Percentiles rank a stretch among this genome's conserved stretches.
These are phyloP conservation scores for Otus scops DNA, from an alignment of 2,797 vertebrate genomes.

Conservation along the genomic window DNA sequence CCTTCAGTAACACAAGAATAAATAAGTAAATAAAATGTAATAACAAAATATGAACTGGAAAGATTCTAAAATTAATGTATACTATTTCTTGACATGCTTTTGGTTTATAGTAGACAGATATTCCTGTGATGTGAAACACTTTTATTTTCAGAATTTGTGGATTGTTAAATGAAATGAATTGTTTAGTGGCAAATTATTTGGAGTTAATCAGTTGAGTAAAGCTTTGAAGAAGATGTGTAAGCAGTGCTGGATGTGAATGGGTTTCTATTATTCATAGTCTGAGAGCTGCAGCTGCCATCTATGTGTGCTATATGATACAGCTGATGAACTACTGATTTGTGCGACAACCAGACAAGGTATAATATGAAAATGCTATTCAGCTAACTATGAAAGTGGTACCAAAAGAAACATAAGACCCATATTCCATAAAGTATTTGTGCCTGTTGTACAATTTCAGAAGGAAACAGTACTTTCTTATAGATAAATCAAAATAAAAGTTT, in stretches of 20 bases:
- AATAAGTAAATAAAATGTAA: background rate
- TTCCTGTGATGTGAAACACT: background rate
- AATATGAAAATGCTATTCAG: background rate
- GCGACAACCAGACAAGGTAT: background rate
- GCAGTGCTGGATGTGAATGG: background rate
- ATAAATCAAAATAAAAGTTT: background rate
- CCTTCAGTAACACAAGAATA: background rate
- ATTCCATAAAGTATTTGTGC: background rate
- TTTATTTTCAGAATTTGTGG: background rate
- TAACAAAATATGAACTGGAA: background rate
- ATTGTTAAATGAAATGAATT: slow-evolving; percentile 6
- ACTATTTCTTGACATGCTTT: background rate
- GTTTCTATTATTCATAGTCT: background rate
- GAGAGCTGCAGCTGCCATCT: background rate
- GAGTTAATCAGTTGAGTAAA: slow-evolving; percentile 18
- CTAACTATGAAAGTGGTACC: background rate
- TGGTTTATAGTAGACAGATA: background rate
- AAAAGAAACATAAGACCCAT: background rate
- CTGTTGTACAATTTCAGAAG: background rate
- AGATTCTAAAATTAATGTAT: background rate
- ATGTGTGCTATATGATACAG: background rate
- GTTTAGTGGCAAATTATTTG: background rate
- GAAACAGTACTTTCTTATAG: background rate
- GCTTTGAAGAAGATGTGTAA: background rate
- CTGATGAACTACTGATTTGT: background rate